Conservation (phyloP, 2,888 invertebrate species). For the Synanthedon tipuliformis region DNA sequence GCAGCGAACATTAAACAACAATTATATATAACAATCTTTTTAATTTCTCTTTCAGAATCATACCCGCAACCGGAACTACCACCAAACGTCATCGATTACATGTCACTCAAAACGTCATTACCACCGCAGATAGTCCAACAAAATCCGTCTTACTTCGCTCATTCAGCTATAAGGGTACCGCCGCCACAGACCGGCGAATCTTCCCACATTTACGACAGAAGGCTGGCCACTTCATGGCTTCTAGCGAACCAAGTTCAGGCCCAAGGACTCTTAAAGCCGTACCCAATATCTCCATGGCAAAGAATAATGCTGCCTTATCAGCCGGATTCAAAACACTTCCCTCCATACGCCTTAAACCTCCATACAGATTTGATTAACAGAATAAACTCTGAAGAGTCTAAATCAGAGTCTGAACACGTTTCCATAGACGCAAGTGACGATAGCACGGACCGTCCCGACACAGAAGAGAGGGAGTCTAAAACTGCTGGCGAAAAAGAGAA, state of each 20-base stretch:
- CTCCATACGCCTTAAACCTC: conserved; percentile 46
- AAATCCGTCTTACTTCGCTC: conserved; percentile 51
- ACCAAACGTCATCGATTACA: conserved; percentile 57
- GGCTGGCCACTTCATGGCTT: conserved; percentile 69
- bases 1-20: not conserved
- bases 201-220: conserved; percentile 47
- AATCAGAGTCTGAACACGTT: conserved; percentile 59
- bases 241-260: conserved; percentile 65
- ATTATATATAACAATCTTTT: not conserved
- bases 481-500: conserved; percentile 52
- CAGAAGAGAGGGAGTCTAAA: conserved; percentile 44
- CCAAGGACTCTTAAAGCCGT: conserved; percentile 59
- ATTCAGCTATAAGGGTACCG: conserved; percentile 49
- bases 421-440: conserved; percentile 72
- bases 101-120: conserved; percentile 47
- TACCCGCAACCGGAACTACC: conserved; percentile 47
- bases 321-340: conserved; percentile 43
- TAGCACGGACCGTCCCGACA: conserved; percentile 67
- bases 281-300: conserved; percentile 69
- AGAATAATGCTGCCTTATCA: conserved; percentile 71
- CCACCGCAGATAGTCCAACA: conserved; percentile 38
- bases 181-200: conserved; percentile 43
- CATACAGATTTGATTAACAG: conserved; percentile 47
- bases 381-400: conserved; percentile 51
- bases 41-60: conserved; percentile 40